Conservation (phyloP, 2,797 vertebrate genomes). For the Cottoperca gobio region DNA sequence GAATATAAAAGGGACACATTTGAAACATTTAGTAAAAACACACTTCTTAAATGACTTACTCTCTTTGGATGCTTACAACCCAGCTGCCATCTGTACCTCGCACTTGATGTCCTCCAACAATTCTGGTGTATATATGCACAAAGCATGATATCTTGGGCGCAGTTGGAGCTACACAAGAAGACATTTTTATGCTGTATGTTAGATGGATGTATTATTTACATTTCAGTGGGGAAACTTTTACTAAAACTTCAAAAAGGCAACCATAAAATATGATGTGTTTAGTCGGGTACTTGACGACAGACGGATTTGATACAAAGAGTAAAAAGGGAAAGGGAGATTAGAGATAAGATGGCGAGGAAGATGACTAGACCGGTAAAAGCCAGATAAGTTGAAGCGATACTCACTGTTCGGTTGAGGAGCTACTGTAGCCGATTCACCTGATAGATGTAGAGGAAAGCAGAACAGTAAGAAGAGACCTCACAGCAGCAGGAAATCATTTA, state of each 20-base stretch:
- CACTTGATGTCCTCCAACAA: slow-evolving; percentile 93
- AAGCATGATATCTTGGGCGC: slow-evolving; percentile 82
- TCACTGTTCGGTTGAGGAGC: slow-evolving; percentile 72
- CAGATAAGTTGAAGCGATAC: slow-evolving; percentile 51
- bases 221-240: slow-evolving; percentile 30
- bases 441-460: slow-evolving; percentile 53
- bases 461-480: slow-evolving; percentile 41
- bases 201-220: slow-evolving; percentile 24
- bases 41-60: slow-evolving; percentile 70
- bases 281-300: slow-evolving; percentile 46
- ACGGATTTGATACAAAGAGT: slow-evolving; percentile 35
- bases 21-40: background rate
- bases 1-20: background rate
- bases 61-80: slow-evolving; percentile 94
- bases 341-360: slow-evolving; percentile 40
- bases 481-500: slow-evolving; percentile 33
- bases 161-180: slow-evolving; percentile 46
- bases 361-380: slow-evolving; percentile 19
- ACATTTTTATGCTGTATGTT: slow-evolving; percentile 27
- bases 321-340: slow-evolving; percentile 39
- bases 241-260: slow-evolving; percentile 37
- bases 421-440: slow-evolving; percentile 76
- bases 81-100: slow-evolving; percentile 91
- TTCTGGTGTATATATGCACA: slow-evolving; percentile 87
- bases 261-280: slow-evolving; percentile 55